Percentiles rank a stretch among this genome's conserved stretches.
Conservation (phyloP, 2,113 vertebrate species). For the Bujurquina vittata region DNA sequence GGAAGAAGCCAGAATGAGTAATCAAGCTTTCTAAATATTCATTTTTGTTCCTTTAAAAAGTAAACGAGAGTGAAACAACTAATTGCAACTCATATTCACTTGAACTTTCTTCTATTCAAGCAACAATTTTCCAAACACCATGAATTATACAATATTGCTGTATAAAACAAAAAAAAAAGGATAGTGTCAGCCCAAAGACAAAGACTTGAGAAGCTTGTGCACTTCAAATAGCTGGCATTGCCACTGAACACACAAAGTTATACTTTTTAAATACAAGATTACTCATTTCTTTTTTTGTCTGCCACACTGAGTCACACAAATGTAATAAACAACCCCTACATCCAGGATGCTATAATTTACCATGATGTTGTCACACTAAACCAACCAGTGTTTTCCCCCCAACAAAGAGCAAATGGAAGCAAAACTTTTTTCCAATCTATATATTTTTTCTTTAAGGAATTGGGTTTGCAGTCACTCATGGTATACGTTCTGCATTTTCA, state of each 20-base stretch:
- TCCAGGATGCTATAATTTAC: slow-evolving; percentile 3
- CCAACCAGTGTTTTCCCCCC: neutral
- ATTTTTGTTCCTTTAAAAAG: neutral
- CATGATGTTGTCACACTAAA: slow-evolving; percentile 1
- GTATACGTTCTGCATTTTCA: neutral
- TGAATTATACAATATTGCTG: slow-evolving; percentile 46
- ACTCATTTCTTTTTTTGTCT: neutral
- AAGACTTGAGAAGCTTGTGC: slow-evolving; percentile 10
- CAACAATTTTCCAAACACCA: slow-evolving; percentile 37
- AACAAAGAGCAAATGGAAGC: slow-evolving; percentile 1
- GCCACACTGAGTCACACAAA: neutral
- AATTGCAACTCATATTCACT: slow-evolving; percentile 9
- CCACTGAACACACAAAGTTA: slow-evolving; percentile 9
- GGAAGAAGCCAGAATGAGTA: neutral
- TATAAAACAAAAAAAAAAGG: slow-evolving; percentile 55
- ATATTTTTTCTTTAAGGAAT: neutral
- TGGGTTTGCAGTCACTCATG: neutral
- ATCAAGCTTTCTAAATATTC: neutral
- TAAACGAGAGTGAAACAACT: neutral
- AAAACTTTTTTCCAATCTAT: neutral
- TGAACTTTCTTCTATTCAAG: slow-evolving; percentile 42
- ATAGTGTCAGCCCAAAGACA: slow-evolving; percentile 32
- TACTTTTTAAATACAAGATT: slow-evolving; percentile 3
- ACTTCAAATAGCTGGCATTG: slow-evolving; percentile 9
- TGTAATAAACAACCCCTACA: neutral